phyloP scores from a whole-genome alignment of 2,113 vertebrate species.

The Mesoclemmys tuberculata region DNA sequence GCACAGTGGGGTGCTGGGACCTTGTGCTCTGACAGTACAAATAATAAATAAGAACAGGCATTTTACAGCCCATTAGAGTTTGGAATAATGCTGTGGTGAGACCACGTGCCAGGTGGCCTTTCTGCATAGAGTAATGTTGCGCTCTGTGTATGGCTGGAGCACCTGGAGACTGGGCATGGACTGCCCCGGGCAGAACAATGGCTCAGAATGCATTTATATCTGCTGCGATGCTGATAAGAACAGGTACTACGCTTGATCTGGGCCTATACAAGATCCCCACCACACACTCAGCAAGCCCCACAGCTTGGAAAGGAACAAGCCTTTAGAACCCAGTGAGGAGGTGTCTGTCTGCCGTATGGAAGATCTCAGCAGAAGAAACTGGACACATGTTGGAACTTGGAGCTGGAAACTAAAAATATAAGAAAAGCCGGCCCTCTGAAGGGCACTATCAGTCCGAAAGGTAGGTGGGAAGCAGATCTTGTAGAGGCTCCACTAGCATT shows the following conservation, averaged over 20 bases:
- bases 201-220: neutral
- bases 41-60: neutral
- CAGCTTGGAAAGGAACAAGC: too few relatives aligned
- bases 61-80: too few relatives aligned
- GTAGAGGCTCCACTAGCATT: neutral
- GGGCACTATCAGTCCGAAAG: too few relatives aligned
- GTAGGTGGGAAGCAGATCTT: neutral
- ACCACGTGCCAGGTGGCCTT: neutral
- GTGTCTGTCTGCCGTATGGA: neutral
- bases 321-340: neutral
- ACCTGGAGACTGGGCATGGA: neutral
- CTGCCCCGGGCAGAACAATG: too few relatives aligned
- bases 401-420: neutral
- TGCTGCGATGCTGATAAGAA: neutral
- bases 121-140: neutral
- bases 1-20: neutral
- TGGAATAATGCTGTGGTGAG: neutral
- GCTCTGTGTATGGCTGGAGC: neutral
- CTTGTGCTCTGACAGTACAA: neutral
- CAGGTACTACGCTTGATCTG: too few relatives aligned
- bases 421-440: neutral
- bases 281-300: neutral
- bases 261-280: too few relatives aligned
- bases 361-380: neutral
- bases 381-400: neutral